Percentiles rank a stretch among this genome's conserved stretches.
Conservation (phyloP, 2,113 vertebrate genomes). For the Mormyrus iriodes region DNA sequence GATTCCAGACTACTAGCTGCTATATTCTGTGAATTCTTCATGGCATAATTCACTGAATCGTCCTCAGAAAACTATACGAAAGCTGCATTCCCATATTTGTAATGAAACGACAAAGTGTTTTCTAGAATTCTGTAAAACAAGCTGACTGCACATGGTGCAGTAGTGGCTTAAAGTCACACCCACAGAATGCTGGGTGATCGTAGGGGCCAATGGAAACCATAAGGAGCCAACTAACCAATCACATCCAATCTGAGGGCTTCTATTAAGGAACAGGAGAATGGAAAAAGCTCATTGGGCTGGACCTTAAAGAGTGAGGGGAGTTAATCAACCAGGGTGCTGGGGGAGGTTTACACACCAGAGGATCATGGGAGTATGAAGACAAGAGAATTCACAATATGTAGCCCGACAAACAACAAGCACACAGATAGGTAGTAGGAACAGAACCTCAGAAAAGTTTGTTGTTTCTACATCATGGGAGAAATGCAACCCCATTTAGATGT, state of each 20-base stretch:
- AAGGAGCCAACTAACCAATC: background rate
- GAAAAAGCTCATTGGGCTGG: background rate
- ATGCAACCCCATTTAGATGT: background rate
- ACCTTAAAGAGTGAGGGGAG: background rate
- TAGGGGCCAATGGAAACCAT: background rate
- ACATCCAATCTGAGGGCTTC: background rate
- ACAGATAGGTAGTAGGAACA: too few species aligned
- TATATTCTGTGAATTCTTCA: background rate
- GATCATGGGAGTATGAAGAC: slow-evolving; percentile 14
- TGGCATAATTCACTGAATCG: background rate
- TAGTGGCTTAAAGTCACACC: background rate
- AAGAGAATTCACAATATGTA: background rate
- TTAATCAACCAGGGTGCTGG: background rate
- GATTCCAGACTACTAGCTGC: background rate
- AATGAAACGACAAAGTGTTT: background rate
- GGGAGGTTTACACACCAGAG: background rate
- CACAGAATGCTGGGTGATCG: background rate
- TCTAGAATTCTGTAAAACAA: background rate
- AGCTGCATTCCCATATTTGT: background rate
- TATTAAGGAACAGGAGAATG: background rate
- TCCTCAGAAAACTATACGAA: background rate
- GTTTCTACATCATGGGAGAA: slow-evolving; percentile 11
- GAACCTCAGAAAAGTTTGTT: too few species aligned
- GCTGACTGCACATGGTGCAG: background rate
- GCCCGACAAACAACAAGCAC: background rate